These are phyloP conservation scores for Recurvirostra avosetta DNA, from an alignment of 2,113 vertebrate species.

Conservation along the genomic window DNA sequence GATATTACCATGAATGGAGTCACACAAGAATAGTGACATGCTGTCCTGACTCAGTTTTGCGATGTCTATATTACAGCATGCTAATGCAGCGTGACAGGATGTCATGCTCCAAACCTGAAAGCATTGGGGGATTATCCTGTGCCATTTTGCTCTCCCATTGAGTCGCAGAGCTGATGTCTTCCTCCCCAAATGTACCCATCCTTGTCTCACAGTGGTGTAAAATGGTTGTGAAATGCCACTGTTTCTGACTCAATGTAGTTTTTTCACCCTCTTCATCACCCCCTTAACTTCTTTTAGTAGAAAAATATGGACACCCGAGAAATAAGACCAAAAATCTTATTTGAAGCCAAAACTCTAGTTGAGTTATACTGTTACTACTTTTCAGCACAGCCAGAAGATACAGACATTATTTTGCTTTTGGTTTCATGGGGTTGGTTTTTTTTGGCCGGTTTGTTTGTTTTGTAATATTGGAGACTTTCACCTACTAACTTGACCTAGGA, in stretches of 20 bases:
- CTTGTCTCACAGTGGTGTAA: neutral
- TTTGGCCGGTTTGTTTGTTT: neutral
- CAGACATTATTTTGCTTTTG: neutral
- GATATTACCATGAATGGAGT: conserved; percentile 20
- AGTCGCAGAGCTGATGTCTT: neutral
- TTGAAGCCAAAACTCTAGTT: neutral
- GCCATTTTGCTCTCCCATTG: neutral
- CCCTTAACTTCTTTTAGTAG: neutral
- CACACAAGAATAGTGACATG: neutral
- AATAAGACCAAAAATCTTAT: neutral
- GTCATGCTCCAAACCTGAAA: neutral
- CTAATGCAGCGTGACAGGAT: neutral
- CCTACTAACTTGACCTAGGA: neutral
- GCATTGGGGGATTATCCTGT: neutral
- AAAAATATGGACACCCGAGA: neutral
- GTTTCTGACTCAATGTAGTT: neutral
- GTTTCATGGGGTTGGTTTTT: neutral
- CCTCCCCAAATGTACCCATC: neutral
- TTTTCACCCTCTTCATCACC: neutral
- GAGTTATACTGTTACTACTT: neutral
- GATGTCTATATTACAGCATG: neutral
- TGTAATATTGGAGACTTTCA: neutral
- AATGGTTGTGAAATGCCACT: neutral
- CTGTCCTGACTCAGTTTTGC: conserved; percentile 35
- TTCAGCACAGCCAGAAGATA: neutral